phyloP scores from a whole-genome alignment of 2,797 vertebrate genomes.

The Buceros bicornis region DNA sequence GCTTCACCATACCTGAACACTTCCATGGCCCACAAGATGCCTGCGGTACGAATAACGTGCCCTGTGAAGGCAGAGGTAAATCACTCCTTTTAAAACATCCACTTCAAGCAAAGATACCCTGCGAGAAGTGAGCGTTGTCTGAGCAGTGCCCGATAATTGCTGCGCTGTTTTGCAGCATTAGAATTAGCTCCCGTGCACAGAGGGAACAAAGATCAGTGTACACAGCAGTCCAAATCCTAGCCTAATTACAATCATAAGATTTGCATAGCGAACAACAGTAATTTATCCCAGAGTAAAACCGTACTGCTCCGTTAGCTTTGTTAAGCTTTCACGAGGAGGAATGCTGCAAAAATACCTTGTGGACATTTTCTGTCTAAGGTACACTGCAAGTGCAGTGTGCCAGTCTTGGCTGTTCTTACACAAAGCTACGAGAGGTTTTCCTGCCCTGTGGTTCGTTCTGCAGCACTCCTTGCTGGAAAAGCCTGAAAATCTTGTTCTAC shows the following conservation, averaged over 20 bases:
- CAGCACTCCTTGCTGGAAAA: background rate
- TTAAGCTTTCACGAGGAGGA: background rate
- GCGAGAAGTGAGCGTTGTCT: fast-evolving
- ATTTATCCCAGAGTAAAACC: slow-evolving; percentile 31
- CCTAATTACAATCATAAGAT: slow-evolving; percentile 73
- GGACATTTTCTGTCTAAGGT: background rate
- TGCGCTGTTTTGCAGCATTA: slow-evolving; percentile 18
- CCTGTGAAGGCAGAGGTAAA: background rate
- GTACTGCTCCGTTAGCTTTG: background rate
- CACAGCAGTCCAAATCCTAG: slow-evolving; percentile 54
- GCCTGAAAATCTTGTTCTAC: background rate
- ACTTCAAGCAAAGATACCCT: background rate
- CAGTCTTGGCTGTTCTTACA: background rate
- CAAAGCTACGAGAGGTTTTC: background rate
- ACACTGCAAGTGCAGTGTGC: background rate
- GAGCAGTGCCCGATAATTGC: background rate
- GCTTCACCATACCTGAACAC: background rate
- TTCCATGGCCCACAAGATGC: background rate
- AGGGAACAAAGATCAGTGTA: slow-evolving; percentile 69
- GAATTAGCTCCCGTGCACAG: background rate
- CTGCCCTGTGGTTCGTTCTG: background rate
- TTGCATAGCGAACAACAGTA: slow-evolving; percentile 61
- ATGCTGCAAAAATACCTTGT: background rate
- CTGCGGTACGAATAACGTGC: fast-evolving
- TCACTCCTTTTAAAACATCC: background rate